These are phyloP conservation scores for Ostrea denselamellosa DNA, from an alignment of 1,140 invertebrate species.

Conservation along the genomic window DNA sequence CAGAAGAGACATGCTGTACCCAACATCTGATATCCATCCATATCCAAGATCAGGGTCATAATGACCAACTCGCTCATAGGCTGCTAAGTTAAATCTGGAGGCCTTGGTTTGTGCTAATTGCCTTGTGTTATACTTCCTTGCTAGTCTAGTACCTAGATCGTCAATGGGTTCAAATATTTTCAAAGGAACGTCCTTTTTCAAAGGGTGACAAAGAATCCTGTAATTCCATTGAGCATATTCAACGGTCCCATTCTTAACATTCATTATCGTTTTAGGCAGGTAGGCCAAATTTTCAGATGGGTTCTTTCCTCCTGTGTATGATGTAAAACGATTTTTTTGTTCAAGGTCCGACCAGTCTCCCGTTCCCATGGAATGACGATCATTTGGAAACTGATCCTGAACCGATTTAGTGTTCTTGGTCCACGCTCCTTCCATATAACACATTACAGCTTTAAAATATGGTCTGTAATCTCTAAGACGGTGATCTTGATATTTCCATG, in stretches of 20 bases:
- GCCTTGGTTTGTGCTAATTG: conserved; percentile 43
- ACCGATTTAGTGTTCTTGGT: conserved; percentile 48
- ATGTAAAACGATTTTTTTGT: conserved; percentile 64
- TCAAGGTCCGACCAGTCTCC: conserved; percentile 62
- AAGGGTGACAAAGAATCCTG: conserved; percentile 71
- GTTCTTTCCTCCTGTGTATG: conserved; percentile 66
- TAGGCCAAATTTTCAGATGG: conserved; percentile 65
- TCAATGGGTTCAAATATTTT: conserved; percentile 62
- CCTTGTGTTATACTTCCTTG: conserved; percentile 45
- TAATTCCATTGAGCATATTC: conserved; percentile 73
- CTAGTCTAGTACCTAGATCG: conserved; percentile 63
- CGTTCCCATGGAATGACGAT: conserved; percentile 65
- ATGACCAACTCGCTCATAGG: conserved; percentile 10
- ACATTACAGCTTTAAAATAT: conserved; percentile 71
- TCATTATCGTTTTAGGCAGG: conserved; percentile 61
- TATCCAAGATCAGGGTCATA: conserved; percentile 47
- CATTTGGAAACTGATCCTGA: conserved; percentile 65
- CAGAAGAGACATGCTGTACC: conserved; percentile 52
- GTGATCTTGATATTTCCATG: conserved; percentile 61
- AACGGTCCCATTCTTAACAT: conserved; percentile 57
- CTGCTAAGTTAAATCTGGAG: conserved; percentile 58
- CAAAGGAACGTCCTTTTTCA: conserved; percentile 57
- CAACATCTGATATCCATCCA: conserved; percentile 47
- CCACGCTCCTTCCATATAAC: conserved; percentile 67
- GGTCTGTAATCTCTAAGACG: conserved; percentile 62